Percentiles rank a stretch among this genome's conserved stretches.
These are phyloP conservation scores for Corvus hawaiiensis DNA, from an alignment of 2,113 vertebrate species.

Conservation along the genomic window DNA sequence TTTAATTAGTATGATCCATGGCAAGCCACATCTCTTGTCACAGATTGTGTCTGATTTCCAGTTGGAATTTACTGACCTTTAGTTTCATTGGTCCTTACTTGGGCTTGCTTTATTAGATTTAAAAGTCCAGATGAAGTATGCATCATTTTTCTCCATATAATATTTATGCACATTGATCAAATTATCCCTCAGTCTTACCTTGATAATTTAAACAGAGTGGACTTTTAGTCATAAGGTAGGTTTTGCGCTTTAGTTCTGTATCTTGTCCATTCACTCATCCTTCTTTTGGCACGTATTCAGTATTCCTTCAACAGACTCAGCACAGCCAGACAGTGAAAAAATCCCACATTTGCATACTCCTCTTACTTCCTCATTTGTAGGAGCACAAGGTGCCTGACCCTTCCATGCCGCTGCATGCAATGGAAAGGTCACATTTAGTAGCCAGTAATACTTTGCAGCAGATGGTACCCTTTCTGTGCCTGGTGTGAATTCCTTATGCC, in stretches of 20 bases:
- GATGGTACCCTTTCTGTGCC: background rate
- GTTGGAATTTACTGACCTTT: slow-evolving; percentile 14
- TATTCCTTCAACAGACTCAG: background rate
- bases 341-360: background rate
- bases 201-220: background rate
- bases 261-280: background rate
- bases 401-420: background rate
- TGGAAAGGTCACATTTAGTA: background rate
- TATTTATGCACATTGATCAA: background rate
- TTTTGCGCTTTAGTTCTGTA: background rate
- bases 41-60: background rate
- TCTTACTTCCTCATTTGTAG: background rate
- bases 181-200: background rate
- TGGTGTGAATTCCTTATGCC: background rate
- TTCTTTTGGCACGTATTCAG: background rate
- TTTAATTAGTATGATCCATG: background rate
- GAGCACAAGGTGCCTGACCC: background rate
- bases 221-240: background rate
- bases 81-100: background rate
- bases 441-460: background rate
- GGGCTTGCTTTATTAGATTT: background rate
- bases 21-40: background rate
- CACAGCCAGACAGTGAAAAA: background rate
- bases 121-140: background rate
- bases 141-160: background rate